Percentiles rank a stretch among this genome's conserved stretches.
These are phyloP conservation scores for Salvelinus alpinus DNA, from an alignment of 2,113 vertebrate species.

Conservation along the genomic window DNA sequence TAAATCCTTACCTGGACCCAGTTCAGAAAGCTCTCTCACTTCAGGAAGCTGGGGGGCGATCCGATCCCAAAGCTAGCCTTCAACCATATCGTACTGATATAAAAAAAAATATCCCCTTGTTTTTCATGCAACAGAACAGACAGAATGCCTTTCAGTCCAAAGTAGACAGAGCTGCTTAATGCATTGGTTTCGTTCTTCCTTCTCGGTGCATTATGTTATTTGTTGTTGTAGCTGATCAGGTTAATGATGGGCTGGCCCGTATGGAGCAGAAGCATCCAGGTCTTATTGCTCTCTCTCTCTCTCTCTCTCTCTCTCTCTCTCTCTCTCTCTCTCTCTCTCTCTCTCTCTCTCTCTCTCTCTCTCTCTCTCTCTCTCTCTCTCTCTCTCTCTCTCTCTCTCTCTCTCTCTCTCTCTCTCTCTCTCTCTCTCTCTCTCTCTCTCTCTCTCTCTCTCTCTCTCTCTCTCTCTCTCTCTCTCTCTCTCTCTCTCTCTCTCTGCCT, in stretches of 20 bases:
- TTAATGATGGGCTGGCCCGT: constrained; percentile 44
- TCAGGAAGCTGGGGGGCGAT: constrained; percentile 59
- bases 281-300: constrained; percentile 2
- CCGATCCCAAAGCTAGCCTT: constrained; percentile 65
- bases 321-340: too few relatives aligned
- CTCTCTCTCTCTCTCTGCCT: too few relatives aligned
- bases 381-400: too few relatives aligned
- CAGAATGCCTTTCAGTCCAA: constrained; percentile 6
- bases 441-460: too few relatives aligned
- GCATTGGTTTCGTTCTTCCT: constrained; percentile 38
- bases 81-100: constrained; percentile 61
- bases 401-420: too few relatives aligned
- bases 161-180: constrained; percentile 26
- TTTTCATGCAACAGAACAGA: neutral
- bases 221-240: constrained; percentile 64
- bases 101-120: constrained; percentile 10
- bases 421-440: too few relatives aligned
- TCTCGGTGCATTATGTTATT: constrained; percentile 45
- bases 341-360: too few relatives aligned
- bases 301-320: too few relatives aligned
- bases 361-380: neutral
- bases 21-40: constrained; percentile 47
- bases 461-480: too few relatives aligned
- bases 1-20: constrained; percentile 67
- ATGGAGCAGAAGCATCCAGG: neutral